Conservation (phyloP, 2,888 invertebrate genomes). For the Idaea biselata region DNA sequence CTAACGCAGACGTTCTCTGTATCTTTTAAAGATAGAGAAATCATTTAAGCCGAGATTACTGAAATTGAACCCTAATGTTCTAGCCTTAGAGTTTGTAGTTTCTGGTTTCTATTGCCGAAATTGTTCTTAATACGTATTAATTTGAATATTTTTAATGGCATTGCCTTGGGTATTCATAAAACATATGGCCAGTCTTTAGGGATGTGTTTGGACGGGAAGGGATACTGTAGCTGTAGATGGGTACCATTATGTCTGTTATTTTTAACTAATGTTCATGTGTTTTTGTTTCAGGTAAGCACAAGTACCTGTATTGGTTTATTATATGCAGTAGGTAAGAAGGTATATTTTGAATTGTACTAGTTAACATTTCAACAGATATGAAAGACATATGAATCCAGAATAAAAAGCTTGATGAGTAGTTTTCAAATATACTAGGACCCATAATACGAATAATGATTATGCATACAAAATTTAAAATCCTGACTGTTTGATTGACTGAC, state of each 20-base stretch:
- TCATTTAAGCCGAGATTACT: constrained; percentile 11
- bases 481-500: no score
- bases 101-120: constrained; percentile 31
- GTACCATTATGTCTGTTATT: not conserved
- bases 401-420: no score
- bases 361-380: no score
- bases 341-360: no score
- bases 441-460: no score
- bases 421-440: no score
- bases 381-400: no score
- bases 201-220: constrained; percentile 34
- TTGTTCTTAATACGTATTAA: constrained; percentile 53
- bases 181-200: constrained; percentile 48
- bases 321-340: not conserved
- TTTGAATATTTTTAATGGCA: constrained; percentile 62
- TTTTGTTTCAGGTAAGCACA: constrained; percentile 47
- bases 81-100: constrained; percentile 38
- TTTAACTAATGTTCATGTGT: constrained; percentile 18
- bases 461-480: no score
- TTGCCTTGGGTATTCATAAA: constrained; percentile 61
- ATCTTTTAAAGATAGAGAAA: constrained; percentile 42
- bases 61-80: constrained; percentile 27
- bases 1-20: constrained; percentile 50
- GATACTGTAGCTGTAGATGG: constrained; percentile 8
- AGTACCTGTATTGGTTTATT: not conserved